Evolutionary conservation across 2,797 vertebrate genomes (phyloP).

Genomic region (Rhadinocentrus ornatus): DNA sequence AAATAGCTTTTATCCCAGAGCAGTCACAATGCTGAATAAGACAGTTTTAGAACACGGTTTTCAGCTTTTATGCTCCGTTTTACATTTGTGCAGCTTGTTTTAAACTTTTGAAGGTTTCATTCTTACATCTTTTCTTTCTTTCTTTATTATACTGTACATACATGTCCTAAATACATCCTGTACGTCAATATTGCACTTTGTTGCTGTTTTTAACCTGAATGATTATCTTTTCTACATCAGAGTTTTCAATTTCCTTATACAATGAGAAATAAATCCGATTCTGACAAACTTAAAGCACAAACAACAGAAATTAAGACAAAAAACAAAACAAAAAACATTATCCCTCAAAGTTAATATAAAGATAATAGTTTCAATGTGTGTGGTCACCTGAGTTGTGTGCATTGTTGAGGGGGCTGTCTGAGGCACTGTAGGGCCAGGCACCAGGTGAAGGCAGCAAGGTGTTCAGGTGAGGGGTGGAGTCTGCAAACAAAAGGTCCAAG

Average conservation of each 20-base stretch:
- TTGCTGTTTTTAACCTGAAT: no score
- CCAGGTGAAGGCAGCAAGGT: slow-evolving; percentile 99
- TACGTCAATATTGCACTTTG: no score
- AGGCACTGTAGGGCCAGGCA: slow-evolving; percentile 99
- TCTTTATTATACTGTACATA: no score
- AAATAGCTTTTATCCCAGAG: not conserved
- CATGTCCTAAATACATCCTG: no score
- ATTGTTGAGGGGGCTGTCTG: slow-evolving; percentile 95
- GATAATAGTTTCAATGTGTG: not conserved
- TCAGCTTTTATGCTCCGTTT: not conserved
- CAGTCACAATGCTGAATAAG: not conserved
- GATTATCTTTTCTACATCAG: no score
- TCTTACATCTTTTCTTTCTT: no score
- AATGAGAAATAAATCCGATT: no score
- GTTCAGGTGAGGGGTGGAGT: slow-evolving; percentile 95
- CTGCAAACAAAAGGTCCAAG: slow-evolving; percentile 40
- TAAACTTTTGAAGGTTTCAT: not conserved
- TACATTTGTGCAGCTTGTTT: not conserved
- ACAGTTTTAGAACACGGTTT: not conserved
- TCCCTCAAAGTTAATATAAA: no score
- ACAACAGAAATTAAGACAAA: no score
- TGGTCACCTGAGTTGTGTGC: slow-evolving; percentile 96
- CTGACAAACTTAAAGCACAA: no score
- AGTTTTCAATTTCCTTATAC: no score
- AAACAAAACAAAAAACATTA: no score